These are phyloP conservation scores for Barypeithes pellucidus DNA, from an alignment of 2,888 invertebrate genomes.

Conservation along the genomic window DNA sequence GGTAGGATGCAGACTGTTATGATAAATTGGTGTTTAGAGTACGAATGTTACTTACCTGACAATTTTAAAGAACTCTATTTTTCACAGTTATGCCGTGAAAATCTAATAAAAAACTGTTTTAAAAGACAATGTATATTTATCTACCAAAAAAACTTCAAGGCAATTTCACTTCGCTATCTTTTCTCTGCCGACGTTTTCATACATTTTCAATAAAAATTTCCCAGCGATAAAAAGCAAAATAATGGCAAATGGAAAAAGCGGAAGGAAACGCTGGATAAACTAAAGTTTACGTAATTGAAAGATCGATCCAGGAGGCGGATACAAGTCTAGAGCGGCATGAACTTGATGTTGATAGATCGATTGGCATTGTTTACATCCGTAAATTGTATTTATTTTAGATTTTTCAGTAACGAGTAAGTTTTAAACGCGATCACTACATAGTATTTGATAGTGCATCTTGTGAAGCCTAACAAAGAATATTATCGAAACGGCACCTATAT, in stretches of 20 bases:
- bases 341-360: slow-evolving; percentile 32
- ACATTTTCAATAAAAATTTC: slow-evolving; percentile 33
- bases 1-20: too few species aligned
- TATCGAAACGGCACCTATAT: too few species aligned
- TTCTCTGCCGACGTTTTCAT: slow-evolving; percentile 25
- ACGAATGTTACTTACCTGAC: too few species aligned
- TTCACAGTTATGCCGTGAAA: background rate
- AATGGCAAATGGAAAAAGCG: slow-evolving; percentile 35
- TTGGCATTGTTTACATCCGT: slow-evolving; percentile 16
- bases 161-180: slow-evolving; percentile 23
- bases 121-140: slow-evolving; percentile 13
- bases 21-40: too few species aligned
- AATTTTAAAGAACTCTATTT: background rate
- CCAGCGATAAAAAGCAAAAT: slow-evolving; percentile 30
- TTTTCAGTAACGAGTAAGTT: background rate
- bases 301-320: slow-evolving; percentile 27
- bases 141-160: slow-evolving; percentile 15
- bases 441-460: too few species aligned
- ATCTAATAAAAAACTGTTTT: slow-evolving; percentile 14
- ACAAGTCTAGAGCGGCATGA: slow-evolving; percentile 23
- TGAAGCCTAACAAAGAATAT: too few species aligned
- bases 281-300: slow-evolving; percentile 35
- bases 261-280: slow-evolving; percentile 34
- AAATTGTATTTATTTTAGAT: slow-evolving; percentile 10
- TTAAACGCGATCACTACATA: too few species aligned